A percentile compares a stretch with the other conserved stretches of the same genome.
Conservation (phyloP, 2,888 invertebrate genomes). For the Perithous albicinctus region DNA sequence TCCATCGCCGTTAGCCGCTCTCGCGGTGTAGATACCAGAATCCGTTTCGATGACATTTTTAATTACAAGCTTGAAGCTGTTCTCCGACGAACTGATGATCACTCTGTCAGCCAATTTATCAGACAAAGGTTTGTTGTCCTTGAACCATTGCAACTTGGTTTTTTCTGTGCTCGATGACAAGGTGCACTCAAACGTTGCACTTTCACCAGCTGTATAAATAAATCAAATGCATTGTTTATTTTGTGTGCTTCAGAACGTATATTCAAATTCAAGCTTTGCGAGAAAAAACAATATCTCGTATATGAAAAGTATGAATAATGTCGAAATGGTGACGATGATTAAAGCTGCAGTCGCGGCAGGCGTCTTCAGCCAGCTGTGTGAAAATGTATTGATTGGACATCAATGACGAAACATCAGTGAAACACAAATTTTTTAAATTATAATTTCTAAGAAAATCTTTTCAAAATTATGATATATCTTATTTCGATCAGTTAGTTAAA, state of each 20-base stretch:
- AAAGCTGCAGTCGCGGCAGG: slow-evolving; percentile 64
- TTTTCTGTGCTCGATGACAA: slow-evolving; percentile 87
- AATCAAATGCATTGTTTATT: background rate
- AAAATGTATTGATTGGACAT: slow-evolving; percentile 37
- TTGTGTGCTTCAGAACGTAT: background rate
- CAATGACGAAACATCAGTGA: background rate
- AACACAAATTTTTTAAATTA: background rate
- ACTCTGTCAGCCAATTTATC: slow-evolving; percentile 92
- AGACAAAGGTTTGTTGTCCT: slow-evolving; percentile 93
- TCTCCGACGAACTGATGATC: slow-evolving; percentile 87
- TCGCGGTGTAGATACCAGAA: slow-evolving; percentile 95
- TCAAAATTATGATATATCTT: background rate
- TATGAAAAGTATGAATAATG: slow-evolving; percentile 40
- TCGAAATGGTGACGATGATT: slow-evolving; percentile 51
- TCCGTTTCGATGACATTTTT: slow-evolving; percentile 91
- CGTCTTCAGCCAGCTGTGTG: slow-evolving; percentile 49
- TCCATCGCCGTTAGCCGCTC: slow-evolving; percentile 93
- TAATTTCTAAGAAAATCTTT: background rate
- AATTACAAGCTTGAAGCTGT: slow-evolving; percentile 89
- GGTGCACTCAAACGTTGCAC: slow-evolving; percentile 92
- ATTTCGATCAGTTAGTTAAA: no score
- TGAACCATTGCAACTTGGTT: slow-evolving; percentile 91
- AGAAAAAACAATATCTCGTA: slow-evolving; percentile 10
- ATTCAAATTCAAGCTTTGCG: slow-evolving; percentile 43
- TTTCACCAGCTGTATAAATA: slow-evolving; percentile 90